These are phyloP conservation scores for Chorisops tibialis DNA, from an alignment of 2,888 invertebrate species.

Conservation along the genomic window DNA sequence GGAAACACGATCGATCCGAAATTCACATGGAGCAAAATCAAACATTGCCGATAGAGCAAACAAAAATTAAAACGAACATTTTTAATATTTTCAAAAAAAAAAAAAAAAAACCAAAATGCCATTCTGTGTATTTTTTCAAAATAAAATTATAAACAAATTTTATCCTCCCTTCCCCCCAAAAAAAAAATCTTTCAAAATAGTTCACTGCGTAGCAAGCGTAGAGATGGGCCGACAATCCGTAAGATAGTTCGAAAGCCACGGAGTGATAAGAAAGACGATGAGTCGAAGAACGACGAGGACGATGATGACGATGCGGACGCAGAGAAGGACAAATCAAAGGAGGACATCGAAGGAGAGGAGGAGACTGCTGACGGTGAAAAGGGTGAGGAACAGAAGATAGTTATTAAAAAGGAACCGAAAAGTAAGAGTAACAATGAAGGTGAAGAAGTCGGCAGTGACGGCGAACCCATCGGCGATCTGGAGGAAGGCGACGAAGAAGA, in stretches of 20 bases:
- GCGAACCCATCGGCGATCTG: constrained; percentile 39
- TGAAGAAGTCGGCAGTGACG: constrained; percentile 39
- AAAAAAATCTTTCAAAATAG: constrained; percentile 36
- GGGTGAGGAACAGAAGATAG: constrained; percentile 23
- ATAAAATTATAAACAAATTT: constrained; percentile 24
- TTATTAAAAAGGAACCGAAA: constrained; percentile 37
- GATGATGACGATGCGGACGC: constrained; percentile 33
- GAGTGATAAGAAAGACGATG: constrained; percentile 41
- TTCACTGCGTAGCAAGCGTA: constrained; percentile 48
- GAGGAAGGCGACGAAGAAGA: constrained; percentile 41
- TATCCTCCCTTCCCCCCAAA: constrained; percentile 31
- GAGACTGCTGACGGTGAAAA: constrained; percentile 33
- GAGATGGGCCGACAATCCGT: constrained; percentile 42
- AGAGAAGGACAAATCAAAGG: constrained; percentile 26
- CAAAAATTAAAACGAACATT: neutral
- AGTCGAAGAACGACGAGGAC: constrained; percentile 41
- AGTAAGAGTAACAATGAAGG: constrained; percentile 49
- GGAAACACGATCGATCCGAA: no score
- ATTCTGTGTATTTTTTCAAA: constrained; percentile 16
- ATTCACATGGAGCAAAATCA: no score
- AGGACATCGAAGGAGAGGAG: constrained; percentile 20
- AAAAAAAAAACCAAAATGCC: constrained; percentile 21
- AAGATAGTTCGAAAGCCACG: constrained; percentile 43
- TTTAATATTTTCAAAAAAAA: neutral
- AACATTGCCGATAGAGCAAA: no score